Evolutionary conservation across 2,888 invertebrate species (phyloP), one percentile per base, ranked within the genome.

Genomic region (Anarsia innoxiella): DNA sequence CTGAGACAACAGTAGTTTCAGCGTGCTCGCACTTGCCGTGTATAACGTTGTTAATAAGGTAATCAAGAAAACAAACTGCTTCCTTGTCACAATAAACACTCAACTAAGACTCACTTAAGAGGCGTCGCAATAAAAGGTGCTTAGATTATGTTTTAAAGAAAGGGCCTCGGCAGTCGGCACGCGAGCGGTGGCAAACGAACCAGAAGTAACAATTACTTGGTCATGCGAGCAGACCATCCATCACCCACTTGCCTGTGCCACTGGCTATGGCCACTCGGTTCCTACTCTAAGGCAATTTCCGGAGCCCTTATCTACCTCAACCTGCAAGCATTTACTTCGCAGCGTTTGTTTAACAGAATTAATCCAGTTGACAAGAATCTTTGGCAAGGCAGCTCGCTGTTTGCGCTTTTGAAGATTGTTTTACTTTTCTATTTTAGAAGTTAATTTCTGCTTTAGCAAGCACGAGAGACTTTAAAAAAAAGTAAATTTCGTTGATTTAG

Each of bases 221-320:
- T 77, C 83, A 84, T 83, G 83, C 83, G 67, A 84, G 71, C 53
- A 45, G 46, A 59, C 74, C 59, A 84, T 84, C 80, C 76, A 84
- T 84, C 83, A 84, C 72, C 74, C 61, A 78, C 74, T 79, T 70
- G 68, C 59, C 14, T 25, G 10, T 65, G 66, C 67, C 67, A 70
- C 70, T 71, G 69, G 58, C 67, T 65, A 59, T 71, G 69, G 70
- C 68, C 71, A 70, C 70, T 72, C 71, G 58, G 68, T 65, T n/a
- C n/a, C 69, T 73, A 76, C 72, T 80, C 78, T 71, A 63, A 71
- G 66, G 79, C 77, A 84, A 83, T 84, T 84, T 83, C 83, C 83
- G 79, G 66, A 44, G 49, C 52, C 66, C 79, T 82, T 83, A 82
- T 83, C 82, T 75, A 51, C 55, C 59, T 60, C 51, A 59, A 59